Base-by-base conservation (phyloP, 2,797 vertebrate genomes). In the Neosilurus hyrtlii region DNA sequence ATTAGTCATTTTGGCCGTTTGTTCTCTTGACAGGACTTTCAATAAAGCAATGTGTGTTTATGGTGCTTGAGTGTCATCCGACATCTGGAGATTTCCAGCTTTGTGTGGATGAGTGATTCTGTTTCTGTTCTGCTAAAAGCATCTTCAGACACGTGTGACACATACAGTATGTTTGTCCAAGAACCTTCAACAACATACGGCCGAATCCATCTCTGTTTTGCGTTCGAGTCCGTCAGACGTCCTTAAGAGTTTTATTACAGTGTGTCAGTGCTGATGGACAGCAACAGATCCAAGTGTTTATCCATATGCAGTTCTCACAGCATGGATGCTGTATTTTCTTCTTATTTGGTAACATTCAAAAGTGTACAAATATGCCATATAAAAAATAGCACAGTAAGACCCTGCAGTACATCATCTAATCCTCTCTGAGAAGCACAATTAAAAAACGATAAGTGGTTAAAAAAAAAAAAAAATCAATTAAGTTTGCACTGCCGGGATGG, bases 401-500 rank as follows among this genome's bases (percentile, higher is more conserved):
- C 68, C 15, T 18, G 43, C 59, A 59, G 84, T 35, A 75, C 35
- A 68, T 49, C 12, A 66, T 62, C 9, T 75, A 81, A 85, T 73
- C 86, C 78, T 82, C 81, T 75, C 79, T 76, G 71, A 84, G 80
- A 82, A 51, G 72, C 68, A 65, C 81, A 84, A 72, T 43, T 80
- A 83, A 84, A 86, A 68, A 72, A 22, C 83, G 63, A 85, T 82
- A 88, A 90, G 88, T 70, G 71, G 18, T 4, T 54, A 24, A n/a
- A 51, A 51, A 68, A 16, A 52, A 18, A 67, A 67, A 68, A 30
- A 90, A 93, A 91, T 93, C 91, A 92, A 93, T 93, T 92, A 93
- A 77, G 77, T 87, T 82, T 88, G 88, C 88, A 87, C 91, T 90
- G 93, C 90, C 90, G 90, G 89, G 91, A 92, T 89, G 91, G 90